Conservation (phyloP, 2,888 invertebrate species). For the Empis stercorea region DNA sequence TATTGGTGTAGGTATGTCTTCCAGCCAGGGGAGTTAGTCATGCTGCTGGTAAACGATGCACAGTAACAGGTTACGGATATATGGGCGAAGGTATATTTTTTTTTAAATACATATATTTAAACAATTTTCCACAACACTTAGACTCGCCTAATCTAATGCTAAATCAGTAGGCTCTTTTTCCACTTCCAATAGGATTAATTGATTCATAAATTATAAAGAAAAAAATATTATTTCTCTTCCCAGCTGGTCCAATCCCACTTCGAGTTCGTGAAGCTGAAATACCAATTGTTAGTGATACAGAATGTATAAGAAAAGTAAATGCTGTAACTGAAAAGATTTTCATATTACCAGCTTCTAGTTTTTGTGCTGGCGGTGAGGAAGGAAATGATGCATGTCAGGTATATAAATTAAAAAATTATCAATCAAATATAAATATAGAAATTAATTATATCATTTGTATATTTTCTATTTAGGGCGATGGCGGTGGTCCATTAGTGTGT, state of each 20-base stretch:
- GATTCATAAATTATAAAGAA: background rate
- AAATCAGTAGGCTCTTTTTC: too few species aligned
- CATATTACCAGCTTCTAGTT: constrained; percentile 83
- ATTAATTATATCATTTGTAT: too few species aligned
- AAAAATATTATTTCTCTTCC: constrained; percentile 5
- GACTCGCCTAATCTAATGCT: too few species aligned
- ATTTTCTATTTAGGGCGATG: constrained; percentile 60
- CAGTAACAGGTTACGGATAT: constrained; percentile 88
- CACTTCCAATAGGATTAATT: too few species aligned
- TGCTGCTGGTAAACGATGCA: constrained; percentile 80
- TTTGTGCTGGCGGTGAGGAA: constrained; percentile 87
- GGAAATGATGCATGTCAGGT: constrained; percentile 91
- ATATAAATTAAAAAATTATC: constrained; percentile 12
- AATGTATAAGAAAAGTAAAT: constrained; percentile 85
- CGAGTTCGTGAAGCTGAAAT: constrained; percentile 82
- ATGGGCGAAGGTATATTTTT: constrained; percentile 79
- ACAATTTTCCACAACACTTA: too few species aligned
- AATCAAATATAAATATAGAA: too few species aligned
- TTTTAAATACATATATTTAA: too few species aligned
- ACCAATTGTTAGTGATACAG: constrained; percentile 83
- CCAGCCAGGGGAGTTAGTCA: constrained; percentile 81
- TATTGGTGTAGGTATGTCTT: constrained; percentile 61
- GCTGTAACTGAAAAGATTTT: constrained; percentile 92
- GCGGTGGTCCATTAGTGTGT: constrained; percentile 86
- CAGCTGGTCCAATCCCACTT: constrained; percentile 78